Conservation (phyloP, 2,888 invertebrate genomes). For the Rhagophthalmus giganteus region DNA sequence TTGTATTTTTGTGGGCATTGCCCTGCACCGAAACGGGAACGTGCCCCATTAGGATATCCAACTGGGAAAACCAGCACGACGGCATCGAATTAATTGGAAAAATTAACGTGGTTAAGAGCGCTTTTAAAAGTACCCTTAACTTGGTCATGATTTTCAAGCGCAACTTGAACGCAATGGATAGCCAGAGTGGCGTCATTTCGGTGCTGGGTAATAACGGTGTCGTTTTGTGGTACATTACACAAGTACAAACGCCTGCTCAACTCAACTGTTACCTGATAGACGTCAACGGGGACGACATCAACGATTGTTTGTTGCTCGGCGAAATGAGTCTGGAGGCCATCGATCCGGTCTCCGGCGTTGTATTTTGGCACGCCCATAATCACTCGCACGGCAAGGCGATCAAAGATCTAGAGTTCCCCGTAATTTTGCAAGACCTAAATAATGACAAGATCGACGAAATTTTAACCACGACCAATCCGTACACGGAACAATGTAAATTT, state of each 20-base stretch:
- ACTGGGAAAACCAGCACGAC: slow-evolving; percentile 70
- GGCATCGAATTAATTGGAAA: slow-evolving; percentile 71
- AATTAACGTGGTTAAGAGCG: slow-evolving; percentile 69
- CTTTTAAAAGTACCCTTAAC: slow-evolving; percentile 67
- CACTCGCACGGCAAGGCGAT: slow-evolving; percentile 60
- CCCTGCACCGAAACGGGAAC: slow-evolving; percentile 74
- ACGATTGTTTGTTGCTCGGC: slow-evolving; percentile 76
- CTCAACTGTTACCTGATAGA: slow-evolving; percentile 76
- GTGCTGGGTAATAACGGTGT: slow-evolving; percentile 70
- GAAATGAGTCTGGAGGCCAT: slow-evolving; percentile 68
- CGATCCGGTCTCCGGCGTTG: slow-evolving; percentile 64
- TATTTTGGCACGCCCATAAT: slow-evolving; percentile 64
- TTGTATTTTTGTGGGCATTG: slow-evolving; percentile 74
- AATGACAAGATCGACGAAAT: slow-evolving; percentile 72
- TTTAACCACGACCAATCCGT: slow-evolving; percentile 59
- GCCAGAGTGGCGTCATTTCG: slow-evolving; percentile 50
- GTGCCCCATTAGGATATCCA: slow-evolving; percentile 67
- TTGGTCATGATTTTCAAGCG: slow-evolving; percentile 75
- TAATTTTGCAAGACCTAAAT: slow-evolving; percentile 72
- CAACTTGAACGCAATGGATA: slow-evolving; percentile 63
- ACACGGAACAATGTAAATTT: slow-evolving; percentile 62
- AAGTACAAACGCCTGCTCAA: slow-evolving; percentile 68
- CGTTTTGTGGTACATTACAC: slow-evolving; percentile 71
- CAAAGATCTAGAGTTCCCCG: slow-evolving; percentile 68
- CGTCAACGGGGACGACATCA: slow-evolving; percentile 69